phyloP scores from a whole-genome alignment of 2,113 vertebrate genomes.

The Elachura formosa region DNA sequence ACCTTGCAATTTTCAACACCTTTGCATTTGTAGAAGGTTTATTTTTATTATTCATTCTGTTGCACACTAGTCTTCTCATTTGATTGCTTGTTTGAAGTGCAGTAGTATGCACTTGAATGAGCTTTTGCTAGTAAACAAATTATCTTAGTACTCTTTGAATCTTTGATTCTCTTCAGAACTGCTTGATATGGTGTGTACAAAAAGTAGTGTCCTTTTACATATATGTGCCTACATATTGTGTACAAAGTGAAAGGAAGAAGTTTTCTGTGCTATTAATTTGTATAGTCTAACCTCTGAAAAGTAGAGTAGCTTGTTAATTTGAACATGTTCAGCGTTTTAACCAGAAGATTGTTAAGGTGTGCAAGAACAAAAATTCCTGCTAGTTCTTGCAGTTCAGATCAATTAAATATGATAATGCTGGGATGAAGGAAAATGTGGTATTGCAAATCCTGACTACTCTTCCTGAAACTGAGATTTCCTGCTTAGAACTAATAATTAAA shows the following conservation, averaged over 20 bases:
- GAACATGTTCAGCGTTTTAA: not conserved
- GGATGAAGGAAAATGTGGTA: not conserved
- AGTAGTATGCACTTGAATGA: not conserved
- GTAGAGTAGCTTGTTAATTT: not conserved
- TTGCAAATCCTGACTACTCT: not conserved
- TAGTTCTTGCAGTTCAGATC: not conserved
- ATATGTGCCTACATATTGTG: not conserved
- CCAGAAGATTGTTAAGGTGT: not conserved
- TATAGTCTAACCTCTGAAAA: not conserved
- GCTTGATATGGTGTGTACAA: not conserved
- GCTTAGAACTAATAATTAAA: not conserved
- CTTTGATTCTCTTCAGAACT: not conserved
- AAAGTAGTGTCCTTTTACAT: not conserved
- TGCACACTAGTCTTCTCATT: not conserved
- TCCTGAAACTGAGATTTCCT: not conserved
- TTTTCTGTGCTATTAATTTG: not conserved
- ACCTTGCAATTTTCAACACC: fast-evolving
- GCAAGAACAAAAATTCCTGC: not conserved
- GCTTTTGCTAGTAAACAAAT: not conserved
- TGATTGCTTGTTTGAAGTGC: not conserved
- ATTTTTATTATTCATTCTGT: not conserved
- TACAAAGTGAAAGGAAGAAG: not conserved
- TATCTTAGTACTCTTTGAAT: not conserved
- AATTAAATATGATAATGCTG: not conserved
- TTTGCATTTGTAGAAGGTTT: not conserved